Evolutionary conservation across 1,140 invertebrate genomes (phyloP).

Genomic region (Odontomachus brunneus): DNA sequence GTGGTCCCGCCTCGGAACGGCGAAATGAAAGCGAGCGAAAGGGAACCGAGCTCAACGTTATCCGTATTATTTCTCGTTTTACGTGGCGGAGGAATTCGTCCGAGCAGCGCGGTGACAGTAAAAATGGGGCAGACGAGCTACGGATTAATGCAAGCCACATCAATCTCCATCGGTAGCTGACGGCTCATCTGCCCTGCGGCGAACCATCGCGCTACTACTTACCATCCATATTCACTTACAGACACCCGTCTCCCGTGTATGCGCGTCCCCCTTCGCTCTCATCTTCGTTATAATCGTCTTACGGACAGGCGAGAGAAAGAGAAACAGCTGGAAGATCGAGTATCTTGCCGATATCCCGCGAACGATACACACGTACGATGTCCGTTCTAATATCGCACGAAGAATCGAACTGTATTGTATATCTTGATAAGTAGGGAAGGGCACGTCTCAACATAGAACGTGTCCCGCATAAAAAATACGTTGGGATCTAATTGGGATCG

Average conservation of each 20-base stretch:
- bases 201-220: conserved; percentile 46
- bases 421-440: too few relatives aligned
- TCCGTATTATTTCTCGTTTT: conserved; percentile 70
- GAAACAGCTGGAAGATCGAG: conserved; percentile 28
- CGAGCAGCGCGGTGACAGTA: background rate
- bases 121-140: conserved; percentile 45
- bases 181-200: conserved; percentile 58
- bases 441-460: too few relatives aligned
- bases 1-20: conserved; percentile 6
- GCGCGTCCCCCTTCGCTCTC: conserved; percentile 50
- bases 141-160: conserved; percentile 75
- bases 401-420: too few relatives aligned
- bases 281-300: conserved; percentile 47
- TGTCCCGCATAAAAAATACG: too few relatives aligned
- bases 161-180: conserved; percentile 74
- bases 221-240: conserved; percentile 68
- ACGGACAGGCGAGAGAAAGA: conserved; percentile 1
- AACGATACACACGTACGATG: too few relatives aligned
- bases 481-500: too few relatives aligned
- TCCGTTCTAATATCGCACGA: too few relatives aligned
- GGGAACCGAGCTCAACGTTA: conserved; percentile 32
- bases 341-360: background rate
- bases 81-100: conserved; percentile 20
- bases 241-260: conserved; percentile 29
- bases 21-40: too few relatives aligned